phyloP scores from a whole-genome alignment of 2,113 vertebrate genomes.

The Alethe castanea region DNA sequence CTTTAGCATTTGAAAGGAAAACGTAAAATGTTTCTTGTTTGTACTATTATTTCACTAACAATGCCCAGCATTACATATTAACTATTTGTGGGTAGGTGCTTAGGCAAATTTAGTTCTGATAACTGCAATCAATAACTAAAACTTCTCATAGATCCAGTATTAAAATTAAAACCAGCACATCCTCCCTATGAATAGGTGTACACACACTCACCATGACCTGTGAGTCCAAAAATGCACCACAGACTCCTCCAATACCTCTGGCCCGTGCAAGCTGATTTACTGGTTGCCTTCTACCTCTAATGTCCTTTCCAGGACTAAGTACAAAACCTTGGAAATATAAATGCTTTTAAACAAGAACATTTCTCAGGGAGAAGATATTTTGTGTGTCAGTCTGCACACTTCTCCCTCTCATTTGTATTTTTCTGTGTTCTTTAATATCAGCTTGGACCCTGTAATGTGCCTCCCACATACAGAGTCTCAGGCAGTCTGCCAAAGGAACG shows the following conservation, averaged over 20 bases:
- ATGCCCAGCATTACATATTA: background rate
- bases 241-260: background rate
- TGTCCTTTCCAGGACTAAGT: background rate
- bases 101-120: background rate
- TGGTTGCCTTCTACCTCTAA: background rate
- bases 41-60: background rate
- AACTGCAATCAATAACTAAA: background rate
- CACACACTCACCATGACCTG: background rate
- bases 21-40: conserved; percentile 2
- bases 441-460: background rate
- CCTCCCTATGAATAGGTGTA: background rate
- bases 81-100: background rate
- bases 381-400: background rate
- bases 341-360: background rate
- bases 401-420: background rate
- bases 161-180: background rate
- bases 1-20: conserved; percentile 49
- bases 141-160: background rate
- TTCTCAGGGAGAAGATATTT: background rate
- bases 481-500: conserved; percentile 44
- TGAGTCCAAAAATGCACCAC: background rate
- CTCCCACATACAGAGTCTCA: conserved; percentile 7
- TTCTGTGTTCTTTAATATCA: background rate
- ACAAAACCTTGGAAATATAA: background rate
- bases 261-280: background rate